Percentiles rank a stretch among this genome's conserved stretches.
These are phyloP conservation scores for Trachops cirrhosus DNA, from an alignment of 2,797 vertebrate species.

Conservation along the genomic window DNA sequence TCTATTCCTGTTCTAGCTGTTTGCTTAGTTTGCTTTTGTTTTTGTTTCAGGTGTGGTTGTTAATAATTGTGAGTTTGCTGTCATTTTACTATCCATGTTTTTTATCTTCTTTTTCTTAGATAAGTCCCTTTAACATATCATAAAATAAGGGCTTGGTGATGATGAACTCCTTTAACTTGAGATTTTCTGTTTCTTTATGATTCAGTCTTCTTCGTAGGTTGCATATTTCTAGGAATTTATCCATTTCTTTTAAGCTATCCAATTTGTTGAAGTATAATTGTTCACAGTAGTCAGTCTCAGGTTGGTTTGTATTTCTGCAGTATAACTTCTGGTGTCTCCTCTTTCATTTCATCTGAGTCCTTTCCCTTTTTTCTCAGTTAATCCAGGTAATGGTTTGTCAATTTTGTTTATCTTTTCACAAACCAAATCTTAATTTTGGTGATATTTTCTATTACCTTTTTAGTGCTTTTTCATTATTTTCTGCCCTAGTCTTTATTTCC, in stretches of 20 bases:
- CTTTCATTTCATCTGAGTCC: not conserved
- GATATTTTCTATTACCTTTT: not conserved
- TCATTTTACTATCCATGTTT: no score
- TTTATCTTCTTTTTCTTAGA: no score
- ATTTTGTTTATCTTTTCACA: not conserved
- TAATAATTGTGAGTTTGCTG: no score
- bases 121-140: no score
- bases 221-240: not conserved
- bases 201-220: not conserved
- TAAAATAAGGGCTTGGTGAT: no score
- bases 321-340: not conserved
- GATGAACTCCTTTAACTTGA: not conserved
- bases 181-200: not conserved
- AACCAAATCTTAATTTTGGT: not conserved
- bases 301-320: not conserved
- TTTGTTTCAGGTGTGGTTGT: no score
- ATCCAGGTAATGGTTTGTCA: not conserved
- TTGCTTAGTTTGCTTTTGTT: no score
- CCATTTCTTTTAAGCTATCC: not conserved
- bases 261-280: not conserved
- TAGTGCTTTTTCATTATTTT: not conserved
- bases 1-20: no score
- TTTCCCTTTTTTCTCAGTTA: not conserved
- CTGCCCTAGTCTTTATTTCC: not conserved
- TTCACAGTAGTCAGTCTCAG: not conserved